Percentiles rank a stretch among this genome's conserved stretches.
phyloP scores from a whole-genome alignment of 1,140 invertebrate genomes.

The Drosophila elegans region DNA sequence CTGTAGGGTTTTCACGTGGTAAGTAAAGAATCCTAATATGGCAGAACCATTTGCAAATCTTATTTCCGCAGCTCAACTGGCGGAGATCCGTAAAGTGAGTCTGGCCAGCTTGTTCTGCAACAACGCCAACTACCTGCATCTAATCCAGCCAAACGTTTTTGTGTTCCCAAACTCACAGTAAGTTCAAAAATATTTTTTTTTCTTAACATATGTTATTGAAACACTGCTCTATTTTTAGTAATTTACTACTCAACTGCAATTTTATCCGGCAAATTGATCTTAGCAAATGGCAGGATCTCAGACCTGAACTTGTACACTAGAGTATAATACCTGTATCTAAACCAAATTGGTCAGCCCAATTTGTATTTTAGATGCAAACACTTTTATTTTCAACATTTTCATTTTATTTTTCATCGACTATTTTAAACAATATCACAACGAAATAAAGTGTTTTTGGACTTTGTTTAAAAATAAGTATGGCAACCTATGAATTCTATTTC shows the following conservation, averaged over 20 bases:
- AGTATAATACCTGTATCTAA: background rate
- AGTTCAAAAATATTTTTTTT: constrained; percentile 3
- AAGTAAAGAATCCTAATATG: constrained; percentile 55
- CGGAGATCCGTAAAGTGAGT: constrained; percentile 92
- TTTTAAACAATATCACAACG: background rate
- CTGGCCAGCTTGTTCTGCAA: constrained; percentile 94
- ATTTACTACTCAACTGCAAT: constrained; percentile 87
- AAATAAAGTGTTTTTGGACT: background rate
- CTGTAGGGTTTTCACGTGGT: constrained; percentile 90
- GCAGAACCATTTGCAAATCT: background rate
- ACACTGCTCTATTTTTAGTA: constrained; percentile 56
- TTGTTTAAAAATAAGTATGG: background rate
- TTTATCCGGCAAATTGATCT: constrained; percentile 88
- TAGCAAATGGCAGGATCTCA: constrained; percentile 87
- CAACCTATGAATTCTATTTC: background rate
- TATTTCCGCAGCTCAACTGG: constrained; percentile 90
- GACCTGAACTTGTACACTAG: constrained; percentile 43
- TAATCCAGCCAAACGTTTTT: constrained; percentile 90
- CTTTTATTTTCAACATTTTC: constrained; percentile 1
- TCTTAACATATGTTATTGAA: background rate
- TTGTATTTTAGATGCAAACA: constrained; percentile 9
- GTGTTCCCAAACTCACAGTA: constrained; percentile 83
- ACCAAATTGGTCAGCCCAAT: constrained; percentile 16
- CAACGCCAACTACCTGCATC: constrained; percentile 90
- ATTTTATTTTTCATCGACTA: background rate